phyloP scores from a whole-genome alignment of 2,888 invertebrate species.

The Chalcis sispes region DNA sequence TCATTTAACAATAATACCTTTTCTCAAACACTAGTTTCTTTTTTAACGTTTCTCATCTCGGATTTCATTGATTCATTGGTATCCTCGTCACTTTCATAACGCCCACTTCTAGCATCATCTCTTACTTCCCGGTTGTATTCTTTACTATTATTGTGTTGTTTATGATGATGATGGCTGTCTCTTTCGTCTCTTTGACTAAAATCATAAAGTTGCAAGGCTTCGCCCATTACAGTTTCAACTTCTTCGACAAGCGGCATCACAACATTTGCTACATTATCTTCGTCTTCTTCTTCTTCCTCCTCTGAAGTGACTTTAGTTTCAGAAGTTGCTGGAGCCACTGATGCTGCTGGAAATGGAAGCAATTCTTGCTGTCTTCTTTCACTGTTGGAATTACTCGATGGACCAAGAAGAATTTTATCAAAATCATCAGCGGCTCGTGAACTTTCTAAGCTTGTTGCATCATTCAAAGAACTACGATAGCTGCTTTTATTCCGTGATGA shows the following conservation, averaged over 20 bases:
- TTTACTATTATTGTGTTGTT: conserved; percentile 32
- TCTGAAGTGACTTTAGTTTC: conserved; percentile 39
- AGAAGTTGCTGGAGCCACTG: conserved; percentile 1
- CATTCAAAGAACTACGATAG: conserved; percentile 70
- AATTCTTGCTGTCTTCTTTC: conserved; percentile 12
- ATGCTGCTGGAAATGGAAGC: conserved; percentile 24
- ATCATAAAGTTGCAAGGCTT: conserved; percentile 44
- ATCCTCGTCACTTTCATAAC: conserved; percentile 55
- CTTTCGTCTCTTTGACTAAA: conserved; percentile 45
- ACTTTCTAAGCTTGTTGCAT: conserved; percentile 66
- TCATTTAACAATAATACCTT: not conserved
- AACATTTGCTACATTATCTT: conserved; percentile 33
- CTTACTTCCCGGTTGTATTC: conserved; percentile 31
- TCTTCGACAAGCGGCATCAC: conserved; percentile 44
- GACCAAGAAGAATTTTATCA: conserved; percentile 3
- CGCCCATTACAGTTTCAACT: not conserved
- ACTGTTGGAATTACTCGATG: not conserved
- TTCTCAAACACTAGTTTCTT: conserved; percentile 73
- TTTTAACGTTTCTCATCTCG: conserved; percentile 65
- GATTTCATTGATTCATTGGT: conserved; percentile 38
- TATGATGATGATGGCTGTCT: conserved; percentile 32
- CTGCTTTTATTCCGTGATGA: conserved; percentile 62
- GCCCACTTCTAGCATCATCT: conserved; percentile 40
- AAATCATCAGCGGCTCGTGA: conserved; percentile 55
- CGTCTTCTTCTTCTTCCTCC: conserved; percentile 42